A percentile compares a stretch with the other conserved stretches of the same genome.
Evolutionary conservation across 2,113 vertebrate genomes (phyloP).

Genomic region (Myrmophylax atrothorax): DNA sequence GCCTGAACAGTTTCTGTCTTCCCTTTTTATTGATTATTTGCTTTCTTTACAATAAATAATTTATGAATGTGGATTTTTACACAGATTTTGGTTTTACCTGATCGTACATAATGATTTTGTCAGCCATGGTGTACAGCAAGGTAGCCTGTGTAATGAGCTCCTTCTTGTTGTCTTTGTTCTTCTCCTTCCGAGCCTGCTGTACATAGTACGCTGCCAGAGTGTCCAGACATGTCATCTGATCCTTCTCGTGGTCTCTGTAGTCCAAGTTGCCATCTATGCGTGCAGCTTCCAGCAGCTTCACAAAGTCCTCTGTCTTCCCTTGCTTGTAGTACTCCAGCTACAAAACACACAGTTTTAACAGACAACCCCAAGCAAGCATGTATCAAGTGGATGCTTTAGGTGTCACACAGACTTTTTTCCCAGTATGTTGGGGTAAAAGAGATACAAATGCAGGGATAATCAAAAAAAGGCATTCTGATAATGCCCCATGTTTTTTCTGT

Average conservation of each 20-base stretch:
- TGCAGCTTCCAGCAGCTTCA: constrained; percentile 96
- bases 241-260: constrained; percentile 98
- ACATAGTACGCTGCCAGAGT: constrained; percentile 98
- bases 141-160: constrained; percentile 98
- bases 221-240: constrained; percentile 99
- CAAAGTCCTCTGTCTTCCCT: constrained; percentile 98
- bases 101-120: constrained; percentile 99
- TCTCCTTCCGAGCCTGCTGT: constrained; percentile 96
- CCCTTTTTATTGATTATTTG: not conserved
- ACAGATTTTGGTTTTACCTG: constrained; percentile 80
- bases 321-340: constrained; percentile 99
- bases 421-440: not conserved
- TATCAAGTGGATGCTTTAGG: not conserved
- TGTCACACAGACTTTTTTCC: not conserved
- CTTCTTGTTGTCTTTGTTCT: constrained; percentile 99
- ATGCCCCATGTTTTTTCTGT: not conserved
- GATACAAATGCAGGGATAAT: not conserved
- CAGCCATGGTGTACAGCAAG: constrained; percentile 97
- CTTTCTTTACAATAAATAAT: not conserved
- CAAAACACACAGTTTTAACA: not conserved
- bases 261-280: constrained; percentile 98
- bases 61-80: not conserved
- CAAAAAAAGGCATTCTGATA: not conserved
- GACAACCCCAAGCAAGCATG: not conserved
- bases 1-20: not conserved